Evolutionary conservation across 1,140 invertebrate genomes (phyloP).

Genomic region (Ganaspis sp.): DNA sequence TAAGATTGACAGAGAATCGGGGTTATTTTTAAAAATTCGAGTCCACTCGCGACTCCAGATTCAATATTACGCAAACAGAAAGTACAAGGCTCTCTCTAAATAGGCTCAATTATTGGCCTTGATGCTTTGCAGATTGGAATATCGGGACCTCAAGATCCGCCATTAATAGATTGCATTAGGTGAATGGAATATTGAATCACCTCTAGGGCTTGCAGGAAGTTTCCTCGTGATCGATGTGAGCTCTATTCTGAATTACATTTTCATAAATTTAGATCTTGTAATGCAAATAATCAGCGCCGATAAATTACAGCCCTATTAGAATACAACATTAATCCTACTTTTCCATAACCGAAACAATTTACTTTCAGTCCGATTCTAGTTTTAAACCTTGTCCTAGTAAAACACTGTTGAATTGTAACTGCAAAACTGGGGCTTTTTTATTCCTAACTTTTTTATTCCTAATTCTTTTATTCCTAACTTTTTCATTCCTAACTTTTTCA

Average conservation of each 20-base stretch:
- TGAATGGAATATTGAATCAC: not conserved
- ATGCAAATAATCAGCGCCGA: not conserved
- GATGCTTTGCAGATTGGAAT: not conserved
- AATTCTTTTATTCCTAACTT: too few species aligned
- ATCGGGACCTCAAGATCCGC: not conserved
- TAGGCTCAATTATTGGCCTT: constrained; percentile 6
- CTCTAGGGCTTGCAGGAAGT: not conserved
- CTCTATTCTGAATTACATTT: not conserved
- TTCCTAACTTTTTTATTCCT: too few species aligned
- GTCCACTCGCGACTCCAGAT: not conserved
- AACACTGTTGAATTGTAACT: too few species aligned
- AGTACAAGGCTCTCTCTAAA: not conserved
- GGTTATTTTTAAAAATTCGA: not conserved
- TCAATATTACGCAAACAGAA: not conserved
- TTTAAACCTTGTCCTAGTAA: too few species aligned
- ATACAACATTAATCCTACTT: not conserved
- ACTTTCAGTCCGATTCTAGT: too few species aligned
- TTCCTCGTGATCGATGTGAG: not conserved
- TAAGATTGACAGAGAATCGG: not conserved
- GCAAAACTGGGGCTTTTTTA: too few species aligned
- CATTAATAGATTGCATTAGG: constrained; percentile 12
- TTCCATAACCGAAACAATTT: not conserved
- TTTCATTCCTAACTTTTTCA: too few species aligned
- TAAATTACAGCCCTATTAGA: not conserved
- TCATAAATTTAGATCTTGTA: not conserved